Evolutionary conservation across 2,113 vertebrate species (phyloP).

Genomic region (Athene cunicularia): DNA sequence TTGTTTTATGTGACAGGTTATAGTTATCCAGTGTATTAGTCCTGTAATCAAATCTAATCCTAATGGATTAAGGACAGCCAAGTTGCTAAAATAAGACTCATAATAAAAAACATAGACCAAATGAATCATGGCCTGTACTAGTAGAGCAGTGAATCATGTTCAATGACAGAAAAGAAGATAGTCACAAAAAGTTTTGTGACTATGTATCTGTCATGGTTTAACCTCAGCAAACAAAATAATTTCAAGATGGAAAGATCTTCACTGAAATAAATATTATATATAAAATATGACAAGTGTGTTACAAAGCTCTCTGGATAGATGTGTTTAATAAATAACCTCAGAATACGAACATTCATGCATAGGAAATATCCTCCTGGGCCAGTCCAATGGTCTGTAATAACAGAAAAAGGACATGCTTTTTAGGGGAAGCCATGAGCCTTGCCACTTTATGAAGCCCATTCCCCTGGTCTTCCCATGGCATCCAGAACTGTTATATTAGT

Average conservation of each 20-base stretch:
- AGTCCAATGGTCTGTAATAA: neutral
- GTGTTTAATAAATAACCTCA: neutral
- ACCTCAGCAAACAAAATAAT: neutral
- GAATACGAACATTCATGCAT: neutral
- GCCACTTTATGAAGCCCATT: neutral
- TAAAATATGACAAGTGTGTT: neutral
- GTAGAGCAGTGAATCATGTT: neutral
- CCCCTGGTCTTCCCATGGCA: neutral
- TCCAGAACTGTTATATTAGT: fast-evolving
- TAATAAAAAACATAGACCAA: neutral
- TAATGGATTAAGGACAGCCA: slow-evolving; percentile 1
- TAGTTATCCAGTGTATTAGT: neutral
- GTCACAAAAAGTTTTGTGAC: neutral
- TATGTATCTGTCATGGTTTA: neutral
- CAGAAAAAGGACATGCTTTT: neutral
- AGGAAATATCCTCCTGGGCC: neutral
- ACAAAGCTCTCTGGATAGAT: neutral
- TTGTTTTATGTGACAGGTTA: neutral
- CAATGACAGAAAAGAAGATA: neutral
- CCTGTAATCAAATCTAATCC: slow-evolving; percentile 18
- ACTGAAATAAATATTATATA: neutral
- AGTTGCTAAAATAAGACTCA: slow-evolving; percentile 10
- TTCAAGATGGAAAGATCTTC: neutral
- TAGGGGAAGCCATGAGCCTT: neutral
- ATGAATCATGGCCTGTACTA: neutral